Evolutionary conservation across 2,113 vertebrate genomes (phyloP).

Genomic region (Ia io): DNA sequence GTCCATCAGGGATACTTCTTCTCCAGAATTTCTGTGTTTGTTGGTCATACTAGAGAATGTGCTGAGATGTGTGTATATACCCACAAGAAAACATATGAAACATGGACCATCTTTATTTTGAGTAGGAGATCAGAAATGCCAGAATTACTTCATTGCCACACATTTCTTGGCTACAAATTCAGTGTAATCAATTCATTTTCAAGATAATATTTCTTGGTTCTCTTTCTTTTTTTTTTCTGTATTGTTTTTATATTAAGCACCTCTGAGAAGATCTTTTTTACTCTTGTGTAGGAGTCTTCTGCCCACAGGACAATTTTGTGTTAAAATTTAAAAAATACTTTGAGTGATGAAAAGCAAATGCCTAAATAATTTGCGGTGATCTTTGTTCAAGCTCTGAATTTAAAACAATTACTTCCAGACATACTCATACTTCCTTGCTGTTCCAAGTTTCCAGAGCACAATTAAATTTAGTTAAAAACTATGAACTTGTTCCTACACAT

Average conservation of each 20-base stretch:
- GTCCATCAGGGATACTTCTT: background rate
- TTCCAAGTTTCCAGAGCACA: conserved; percentile 42
- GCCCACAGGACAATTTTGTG: background rate
- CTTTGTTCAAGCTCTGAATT: conserved; percentile 39
- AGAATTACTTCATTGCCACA: background rate
- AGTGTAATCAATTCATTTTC: background rate
- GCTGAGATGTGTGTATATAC: background rate
- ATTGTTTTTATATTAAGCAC: background rate
- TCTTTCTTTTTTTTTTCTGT: background rate
- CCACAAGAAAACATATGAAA: background rate
- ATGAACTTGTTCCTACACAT: background rate
- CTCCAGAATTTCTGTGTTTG: background rate
- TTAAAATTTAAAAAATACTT: conserved; percentile 47
- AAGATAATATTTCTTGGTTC: background rate
- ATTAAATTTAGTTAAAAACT: conserved; percentile 42
- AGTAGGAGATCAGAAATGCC: background rate
- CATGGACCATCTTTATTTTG: background rate
- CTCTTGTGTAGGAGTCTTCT: conserved; percentile 15
- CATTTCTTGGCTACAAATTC: background rate
- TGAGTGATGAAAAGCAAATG: conserved; percentile 30
- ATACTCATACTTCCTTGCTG: background rate
- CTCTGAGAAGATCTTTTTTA: background rate
- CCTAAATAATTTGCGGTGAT: background rate
- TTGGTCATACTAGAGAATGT: background rate
- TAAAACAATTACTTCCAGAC: conserved; percentile 48